Percentiles rank a stretch among this genome's conserved stretches.
Conservation (phyloP, 1,140 invertebrate species). For the Leptoteleia sp. region DNA sequence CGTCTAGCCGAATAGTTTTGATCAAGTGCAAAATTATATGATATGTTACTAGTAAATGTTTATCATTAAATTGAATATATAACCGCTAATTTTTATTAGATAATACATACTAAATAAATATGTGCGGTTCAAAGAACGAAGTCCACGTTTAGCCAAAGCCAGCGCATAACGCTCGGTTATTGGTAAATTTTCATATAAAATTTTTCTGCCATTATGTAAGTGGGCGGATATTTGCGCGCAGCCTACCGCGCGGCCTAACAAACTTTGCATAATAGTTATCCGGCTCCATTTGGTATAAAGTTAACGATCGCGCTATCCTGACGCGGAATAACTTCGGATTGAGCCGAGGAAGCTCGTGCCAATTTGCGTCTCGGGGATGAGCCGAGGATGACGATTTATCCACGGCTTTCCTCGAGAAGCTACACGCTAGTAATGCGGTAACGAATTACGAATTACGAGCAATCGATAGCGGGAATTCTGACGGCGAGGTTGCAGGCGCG, state of each 20-base stretch:
- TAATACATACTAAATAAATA: too few relatives aligned
- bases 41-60: too few relatives aligned
- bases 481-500: conserved; percentile 20
- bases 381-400: conserved; percentile 58
- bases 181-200: too few relatives aligned
- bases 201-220: too few relatives aligned
- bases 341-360: conserved; percentile 28
- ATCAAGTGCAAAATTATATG: too few relatives aligned
- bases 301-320: conserved; percentile 32
- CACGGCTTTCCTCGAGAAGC: conserved; percentile 61
- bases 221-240: too few relatives aligned
- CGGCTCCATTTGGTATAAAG: conserved; percentile 21
- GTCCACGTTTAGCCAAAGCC: too few relatives aligned
- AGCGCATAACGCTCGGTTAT: too few relatives aligned
- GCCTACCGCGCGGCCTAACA: conserved; percentile 3
- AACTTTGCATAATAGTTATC: conserved; percentile 31
- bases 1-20: too few relatives aligned
- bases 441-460: conserved; percentile 66
- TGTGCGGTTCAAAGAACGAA: too few relatives aligned
- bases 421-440: conserved; percentile 52
- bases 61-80: too few relatives aligned
- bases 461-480: conserved; percentile 48
- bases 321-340: conserved; percentile 20
- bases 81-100: too few relatives aligned
- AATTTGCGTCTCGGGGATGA: conserved; percentile 49